phyloP scores from a whole-genome alignment of 2,113 vertebrate species.

The Hoplias malabaricus region DNA sequence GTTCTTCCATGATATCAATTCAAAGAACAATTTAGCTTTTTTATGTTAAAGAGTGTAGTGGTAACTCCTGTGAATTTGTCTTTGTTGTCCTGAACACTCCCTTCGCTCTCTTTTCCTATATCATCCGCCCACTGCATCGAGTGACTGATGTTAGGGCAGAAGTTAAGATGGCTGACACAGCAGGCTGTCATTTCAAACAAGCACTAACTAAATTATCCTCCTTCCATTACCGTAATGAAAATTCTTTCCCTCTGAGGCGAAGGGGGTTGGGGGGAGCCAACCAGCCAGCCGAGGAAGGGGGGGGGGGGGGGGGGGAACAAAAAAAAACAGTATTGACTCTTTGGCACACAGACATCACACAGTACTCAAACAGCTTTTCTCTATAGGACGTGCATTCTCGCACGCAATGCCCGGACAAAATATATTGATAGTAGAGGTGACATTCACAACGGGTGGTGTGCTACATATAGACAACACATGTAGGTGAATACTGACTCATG shows the following conservation, averaged over 20 bases:
- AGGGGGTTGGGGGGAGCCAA: not conserved
- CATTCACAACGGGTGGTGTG: slow-evolving; percentile 33
- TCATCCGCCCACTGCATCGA: slow-evolving; percentile 42
- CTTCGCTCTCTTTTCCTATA: slow-evolving; percentile 32
- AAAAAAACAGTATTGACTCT: slow-evolving; percentile 33
- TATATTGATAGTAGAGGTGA: slow-evolving; percentile 24
- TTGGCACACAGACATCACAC: slow-evolving; percentile 54
- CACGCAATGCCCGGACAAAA: slow-evolving; percentile 26
- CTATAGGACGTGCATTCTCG: slow-evolving; percentile 8
- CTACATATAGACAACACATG: slow-evolving; percentile 37
- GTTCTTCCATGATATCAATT: not conserved
- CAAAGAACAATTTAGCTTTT: not conserved
- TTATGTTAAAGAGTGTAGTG: not conserved
- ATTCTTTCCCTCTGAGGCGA: slow-evolving; percentile 51
- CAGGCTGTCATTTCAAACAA: slow-evolving; percentile 67
- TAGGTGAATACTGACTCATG: slow-evolving; percentile 25
- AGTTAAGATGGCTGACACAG: slow-evolving; percentile 72
- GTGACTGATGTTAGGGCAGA: slow-evolving; percentile 51
- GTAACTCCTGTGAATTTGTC: slow-evolving; percentile 56
- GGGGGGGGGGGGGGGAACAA: not conserved
- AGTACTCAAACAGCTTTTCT: slow-evolving; percentile 34
- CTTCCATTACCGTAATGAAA: slow-evolving; percentile 75
- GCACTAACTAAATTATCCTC: slow-evolving; percentile 73
- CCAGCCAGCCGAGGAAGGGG: no score
- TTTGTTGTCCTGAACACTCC: slow-evolving; percentile 52